Conservation (phyloP, 1,140 invertebrate genomes). For the Philotrypesis tridentata region DNA sequence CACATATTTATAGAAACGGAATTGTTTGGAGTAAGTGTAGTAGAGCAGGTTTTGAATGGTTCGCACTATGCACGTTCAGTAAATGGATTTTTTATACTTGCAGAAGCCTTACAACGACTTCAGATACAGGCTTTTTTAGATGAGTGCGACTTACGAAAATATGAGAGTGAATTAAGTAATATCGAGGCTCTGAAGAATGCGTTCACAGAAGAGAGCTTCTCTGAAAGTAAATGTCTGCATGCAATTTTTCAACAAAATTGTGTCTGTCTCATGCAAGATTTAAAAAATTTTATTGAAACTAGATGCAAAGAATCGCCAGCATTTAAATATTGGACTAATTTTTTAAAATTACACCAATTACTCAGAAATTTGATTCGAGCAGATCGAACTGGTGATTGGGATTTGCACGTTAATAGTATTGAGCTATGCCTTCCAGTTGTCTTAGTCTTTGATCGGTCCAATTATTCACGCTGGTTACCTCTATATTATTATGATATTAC, state of each 20-base stretch:
- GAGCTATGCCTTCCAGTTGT: conserved; percentile 39
- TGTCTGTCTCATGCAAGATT: neutral
- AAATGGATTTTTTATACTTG: conserved; percentile 34
- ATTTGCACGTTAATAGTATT: conserved; percentile 21
- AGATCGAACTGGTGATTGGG: conserved; percentile 45
- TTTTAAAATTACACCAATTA: conserved; percentile 2
- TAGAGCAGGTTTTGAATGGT: conserved; percentile 35
- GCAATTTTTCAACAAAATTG: neutral
- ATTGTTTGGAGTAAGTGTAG: conserved; percentile 22
- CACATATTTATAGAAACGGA: no score
- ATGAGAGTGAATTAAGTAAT: conserved; percentile 8
- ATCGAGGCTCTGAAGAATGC: neutral
- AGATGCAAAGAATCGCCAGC: neutral
- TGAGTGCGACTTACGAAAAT: neutral
- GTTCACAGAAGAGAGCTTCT: conserved; percentile 3
- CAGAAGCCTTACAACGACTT: conserved; percentile 25
- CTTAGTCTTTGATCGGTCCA: conserved; percentile 26
- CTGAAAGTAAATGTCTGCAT: neutral
- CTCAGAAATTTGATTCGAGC: conserved; percentile 34
- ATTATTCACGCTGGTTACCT: conserved; percentile 43
- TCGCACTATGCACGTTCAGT: conserved; percentile 35
- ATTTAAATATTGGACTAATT: conserved; percentile 16
- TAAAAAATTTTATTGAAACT: neutral
- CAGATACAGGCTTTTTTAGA: conserved; percentile 38
- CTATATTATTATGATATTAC: conserved; percentile 38